Evolutionary conservation across 2,888 invertebrate genomes (phyloP), one percentile per base, ranked within the genome.

Genomic region (Dione juno): DNA sequence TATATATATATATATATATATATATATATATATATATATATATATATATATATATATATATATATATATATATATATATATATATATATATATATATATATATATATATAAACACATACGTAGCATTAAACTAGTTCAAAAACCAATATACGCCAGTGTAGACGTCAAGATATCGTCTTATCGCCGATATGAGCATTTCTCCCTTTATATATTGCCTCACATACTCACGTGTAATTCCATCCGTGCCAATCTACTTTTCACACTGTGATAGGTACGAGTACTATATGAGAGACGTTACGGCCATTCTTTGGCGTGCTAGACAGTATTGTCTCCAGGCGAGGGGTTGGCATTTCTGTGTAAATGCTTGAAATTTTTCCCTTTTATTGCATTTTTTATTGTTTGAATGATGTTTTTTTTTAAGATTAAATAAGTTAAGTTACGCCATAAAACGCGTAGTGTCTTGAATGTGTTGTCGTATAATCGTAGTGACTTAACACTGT

Each of bases 111-210:
- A n/a, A 54, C 19, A 53, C 13, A 63, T 0, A 45, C 8, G 11
- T 11, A 48, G 1, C 28, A 16, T 28, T 11, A 48, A 35, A n/a
- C 48, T 58, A 69, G 65, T 65, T 19, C 21, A 16, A 13, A 59
- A 53, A 65, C 64, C 63, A 71, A 71, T 67, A 71, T 64, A 53
- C 35, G 67, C 53, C 43, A 50, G 66, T 19, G 53, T 37, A 61
- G 67, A 67, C 67, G 73, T 70, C 35, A 37, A 45, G 70, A 71
- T 71, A 69, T 63, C 71, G 57, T 57, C 71, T 71, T 73, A 71
- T 71, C 73, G 40, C 16, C 48, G 69, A 73, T 73, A 73, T 73
- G 67, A 73, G 41, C 45, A 13, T 35, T 66, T 69, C 65, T 69
- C 72, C 16, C 19, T 45, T 35, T 50, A 48, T 50, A 48, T 50